Evolutionary conservation across 92 coral and sea anemone species (phyloP).

Genomic region (Anthopleura xanthogrammica): DNA sequence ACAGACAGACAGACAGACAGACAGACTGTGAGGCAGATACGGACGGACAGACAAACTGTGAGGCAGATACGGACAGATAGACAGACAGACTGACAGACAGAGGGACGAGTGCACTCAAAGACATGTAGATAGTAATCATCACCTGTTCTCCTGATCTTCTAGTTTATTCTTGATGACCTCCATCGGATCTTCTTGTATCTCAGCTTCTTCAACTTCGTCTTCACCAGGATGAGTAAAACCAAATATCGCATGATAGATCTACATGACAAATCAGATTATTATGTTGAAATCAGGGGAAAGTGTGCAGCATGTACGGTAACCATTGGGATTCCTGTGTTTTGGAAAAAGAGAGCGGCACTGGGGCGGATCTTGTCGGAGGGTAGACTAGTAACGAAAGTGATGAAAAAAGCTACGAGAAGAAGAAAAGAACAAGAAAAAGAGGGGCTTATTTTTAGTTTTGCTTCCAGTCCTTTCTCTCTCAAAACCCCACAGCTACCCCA

Average conservation of each 20-base stretch:
- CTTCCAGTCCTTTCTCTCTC: too few relatives aligned
- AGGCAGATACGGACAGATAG: background rate
- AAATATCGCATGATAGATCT: constrained; percentile 46
- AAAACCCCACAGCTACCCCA: too few relatives aligned
- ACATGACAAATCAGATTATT: background rate
- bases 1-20: background rate
- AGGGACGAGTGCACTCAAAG: background rate
- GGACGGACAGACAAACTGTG: background rate
- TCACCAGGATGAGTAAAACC: constrained; percentile 55
- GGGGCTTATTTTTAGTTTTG: too few relatives aligned
- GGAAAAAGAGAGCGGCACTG: background rate
- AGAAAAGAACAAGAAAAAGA: too few relatives aligned
- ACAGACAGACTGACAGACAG: background rate
- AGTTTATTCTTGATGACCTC: constrained; percentile 37
- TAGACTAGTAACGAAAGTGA: too few relatives aligned
- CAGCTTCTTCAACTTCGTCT: constrained; percentile 31
- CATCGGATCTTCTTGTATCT: constrained; percentile 4
- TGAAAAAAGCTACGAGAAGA: too few relatives aligned
- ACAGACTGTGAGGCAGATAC: background rate
- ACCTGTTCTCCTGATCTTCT: constrained; percentile 64
- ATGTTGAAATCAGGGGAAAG: background rate
- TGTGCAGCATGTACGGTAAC: background rate
- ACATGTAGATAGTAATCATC: background rate
- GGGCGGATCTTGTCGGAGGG: too few relatives aligned
- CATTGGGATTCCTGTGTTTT: background rate